A percentile compares a stretch with the other conserved stretches of the same genome.
Evolutionary conservation across 2,888 invertebrate genomes (phyloP).

Genomic region (Eupithecia centaureata): DNA sequence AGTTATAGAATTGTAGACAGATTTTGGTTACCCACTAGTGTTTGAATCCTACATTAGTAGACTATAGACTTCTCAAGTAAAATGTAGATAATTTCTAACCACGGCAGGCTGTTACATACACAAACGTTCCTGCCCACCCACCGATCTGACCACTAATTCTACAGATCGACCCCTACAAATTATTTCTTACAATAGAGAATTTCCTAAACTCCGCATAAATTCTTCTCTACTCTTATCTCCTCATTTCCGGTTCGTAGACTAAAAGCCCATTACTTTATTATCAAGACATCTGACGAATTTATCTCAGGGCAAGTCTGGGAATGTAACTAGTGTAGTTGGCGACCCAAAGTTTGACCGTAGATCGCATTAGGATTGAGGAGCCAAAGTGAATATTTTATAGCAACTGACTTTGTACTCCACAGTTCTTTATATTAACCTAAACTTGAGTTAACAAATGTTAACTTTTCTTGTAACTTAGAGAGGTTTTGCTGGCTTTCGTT

Average conservation of each 20-base stretch:
- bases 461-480: not conserved
- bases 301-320: constrained; percentile 51
- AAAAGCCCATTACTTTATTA: constrained; percentile 77
- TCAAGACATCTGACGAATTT: constrained; percentile 69
- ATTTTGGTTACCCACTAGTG: too few relatives aligned
- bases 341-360: constrained; percentile 20
- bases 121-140: too few relatives aligned
- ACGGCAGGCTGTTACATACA: too few relatives aligned
- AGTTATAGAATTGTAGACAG: too few relatives aligned
- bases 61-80: too few relatives aligned
- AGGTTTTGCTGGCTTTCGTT: not conserved
- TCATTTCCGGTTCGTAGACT: constrained; percentile 64
- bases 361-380: constrained; percentile 15
- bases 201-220: constrained; percentile 62
- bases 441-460: not conserved
- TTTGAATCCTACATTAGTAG: too few relatives aligned
- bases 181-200: constrained; percentile 72
- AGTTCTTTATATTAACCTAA: not conserved
- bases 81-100: too few relatives aligned
- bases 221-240: constrained; percentile 70
- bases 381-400: constrained; percentile 20
- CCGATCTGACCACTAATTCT: not conserved
- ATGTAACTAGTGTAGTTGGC: constrained; percentile 32
- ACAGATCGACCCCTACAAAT: constrained; percentile 42
- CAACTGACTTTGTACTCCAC: not conserved